Evolutionary conservation across 2,888 invertebrate genomes (phyloP).

Genomic region (Microplitis deprimator): DNA sequence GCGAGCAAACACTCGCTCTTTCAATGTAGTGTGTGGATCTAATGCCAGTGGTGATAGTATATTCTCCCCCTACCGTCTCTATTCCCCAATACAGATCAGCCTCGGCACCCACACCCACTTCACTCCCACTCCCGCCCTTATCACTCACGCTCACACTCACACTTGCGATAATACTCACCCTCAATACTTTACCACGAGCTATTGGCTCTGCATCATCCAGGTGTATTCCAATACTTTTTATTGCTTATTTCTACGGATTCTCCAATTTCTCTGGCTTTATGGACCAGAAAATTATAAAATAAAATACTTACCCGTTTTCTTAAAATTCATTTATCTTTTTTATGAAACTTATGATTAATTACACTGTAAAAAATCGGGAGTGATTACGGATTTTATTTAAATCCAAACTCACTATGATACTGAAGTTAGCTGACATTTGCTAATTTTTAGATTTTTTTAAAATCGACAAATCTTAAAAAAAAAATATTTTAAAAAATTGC

Average conservation of each 20-base stretch:
- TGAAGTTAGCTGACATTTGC: no score
- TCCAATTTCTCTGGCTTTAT: slow-evolving; percentile 4
- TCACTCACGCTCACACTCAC: background rate
- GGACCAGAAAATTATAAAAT: slow-evolving; percentile 16
- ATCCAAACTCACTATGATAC: no score
- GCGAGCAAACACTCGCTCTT: slow-evolving; percentile 64
- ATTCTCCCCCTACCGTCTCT: slow-evolving; percentile 1
- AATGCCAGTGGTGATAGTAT: background rate
- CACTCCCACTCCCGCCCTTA: background rate
- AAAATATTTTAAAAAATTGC: no score
- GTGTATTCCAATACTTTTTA: slow-evolving; percentile 7
- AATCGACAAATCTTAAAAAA: no score
- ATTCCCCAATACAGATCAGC: background rate
- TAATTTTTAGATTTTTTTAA: no score
- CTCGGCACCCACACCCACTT: background rate
- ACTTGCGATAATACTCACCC: background rate
- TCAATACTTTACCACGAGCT: slow-evolving; percentile 9
- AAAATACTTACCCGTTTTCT: background rate
- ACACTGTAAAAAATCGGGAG: no score
- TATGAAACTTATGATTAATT: no score
- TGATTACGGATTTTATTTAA: no score
- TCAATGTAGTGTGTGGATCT: background rate
- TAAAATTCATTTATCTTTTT: no score
- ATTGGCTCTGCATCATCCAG: background rate
- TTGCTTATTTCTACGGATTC: background rate